Conservation (phyloP, 2,113 vertebrate genomes). For the Syngnathus floridae region DNA sequence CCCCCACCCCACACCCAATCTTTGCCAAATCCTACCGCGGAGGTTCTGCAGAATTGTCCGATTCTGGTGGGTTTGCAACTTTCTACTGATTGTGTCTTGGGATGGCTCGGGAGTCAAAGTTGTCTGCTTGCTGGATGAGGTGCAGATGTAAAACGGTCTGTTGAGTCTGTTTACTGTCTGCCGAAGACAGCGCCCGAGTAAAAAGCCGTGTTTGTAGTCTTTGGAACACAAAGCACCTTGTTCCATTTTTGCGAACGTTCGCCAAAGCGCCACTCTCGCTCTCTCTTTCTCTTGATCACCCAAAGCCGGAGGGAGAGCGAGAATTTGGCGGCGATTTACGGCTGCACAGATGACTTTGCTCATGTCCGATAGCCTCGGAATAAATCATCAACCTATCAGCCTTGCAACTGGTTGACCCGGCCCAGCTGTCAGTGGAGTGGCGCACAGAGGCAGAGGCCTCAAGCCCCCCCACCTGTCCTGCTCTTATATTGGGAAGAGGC, state of each 20-base stretch:
- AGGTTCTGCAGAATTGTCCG: constrained; percentile 1
- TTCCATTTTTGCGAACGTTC: constrained; percentile 10
- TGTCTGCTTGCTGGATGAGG: background rate
- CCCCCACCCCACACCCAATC: background rate
- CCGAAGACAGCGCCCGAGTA: background rate
- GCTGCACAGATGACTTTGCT: constrained; percentile 48
- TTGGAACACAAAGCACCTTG: constrained; percentile 9
- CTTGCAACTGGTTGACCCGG: constrained; percentile 36
- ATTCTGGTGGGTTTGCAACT: background rate
- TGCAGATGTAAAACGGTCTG: constrained; percentile 1
- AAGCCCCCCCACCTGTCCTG: constrained; percentile 7
- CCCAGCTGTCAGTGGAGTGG: constrained; percentile 43
- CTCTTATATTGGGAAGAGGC: constrained; percentile 23
- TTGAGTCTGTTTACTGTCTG: constrained; percentile 7
- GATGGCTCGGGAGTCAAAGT: background rate
- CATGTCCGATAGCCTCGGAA: constrained; percentile 31
- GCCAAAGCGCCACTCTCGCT: constrained; percentile 23
- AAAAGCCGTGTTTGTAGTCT: constrained; percentile 5
- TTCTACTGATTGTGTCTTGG: background rate
- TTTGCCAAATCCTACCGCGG: constrained; percentile 2
- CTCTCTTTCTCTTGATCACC: constrained; percentile 12
- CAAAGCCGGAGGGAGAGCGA: background rate
- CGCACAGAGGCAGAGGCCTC: constrained; percentile 19
- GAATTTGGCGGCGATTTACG: background rate
- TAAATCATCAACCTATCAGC: constrained; percentile 41